These are phyloP conservation scores for Stegodyphus mimosarum DNA, from an alignment of 1,140 invertebrate species.

Conservation along the genomic window DNA sequence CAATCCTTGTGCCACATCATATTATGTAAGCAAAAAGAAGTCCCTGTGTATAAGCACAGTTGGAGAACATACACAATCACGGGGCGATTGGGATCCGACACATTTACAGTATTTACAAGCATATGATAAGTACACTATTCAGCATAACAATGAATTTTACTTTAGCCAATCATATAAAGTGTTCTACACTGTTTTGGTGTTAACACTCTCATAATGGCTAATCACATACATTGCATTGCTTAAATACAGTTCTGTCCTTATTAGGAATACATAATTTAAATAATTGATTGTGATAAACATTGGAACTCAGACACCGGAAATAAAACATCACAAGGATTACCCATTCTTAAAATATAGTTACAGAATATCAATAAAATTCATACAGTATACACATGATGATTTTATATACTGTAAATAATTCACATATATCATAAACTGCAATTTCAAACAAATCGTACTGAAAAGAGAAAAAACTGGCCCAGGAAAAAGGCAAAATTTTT, in stretches of 20 bases:
- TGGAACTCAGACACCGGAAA: slow-evolving; percentile 6
- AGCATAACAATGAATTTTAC: slow-evolving; percentile 15
- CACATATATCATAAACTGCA: no score
- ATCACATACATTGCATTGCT: not conserved
- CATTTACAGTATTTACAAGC: slow-evolving; percentile 55
- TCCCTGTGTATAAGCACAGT: slow-evolving; percentile 34
- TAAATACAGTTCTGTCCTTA: not conserved
- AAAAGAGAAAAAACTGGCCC: no score
- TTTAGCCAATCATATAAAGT: slow-evolving; percentile 20
- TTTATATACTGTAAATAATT: no score
- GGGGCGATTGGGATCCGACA: slow-evolving; percentile 32
- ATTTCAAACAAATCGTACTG: no score
- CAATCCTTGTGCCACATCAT: slow-evolving; percentile 48
- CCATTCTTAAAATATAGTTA: no score
- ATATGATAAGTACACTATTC: slow-evolving; percentile 50
- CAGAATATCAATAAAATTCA: no score
- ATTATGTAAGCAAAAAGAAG: slow-evolving; percentile 37
- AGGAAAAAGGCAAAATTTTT: no score
- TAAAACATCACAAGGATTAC: not conserved
- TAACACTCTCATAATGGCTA: slow-evolving; percentile 11
- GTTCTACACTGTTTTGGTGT: slow-evolving; percentile 17
- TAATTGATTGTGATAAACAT: not conserved
- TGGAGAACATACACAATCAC: slow-evolving; percentile 47
- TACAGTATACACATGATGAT: no score
- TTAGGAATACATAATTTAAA: not conserved